Base-by-base conservation (phyloP, 2,797 vertebrate genomes). In the Chrosomus eos region DNA sequence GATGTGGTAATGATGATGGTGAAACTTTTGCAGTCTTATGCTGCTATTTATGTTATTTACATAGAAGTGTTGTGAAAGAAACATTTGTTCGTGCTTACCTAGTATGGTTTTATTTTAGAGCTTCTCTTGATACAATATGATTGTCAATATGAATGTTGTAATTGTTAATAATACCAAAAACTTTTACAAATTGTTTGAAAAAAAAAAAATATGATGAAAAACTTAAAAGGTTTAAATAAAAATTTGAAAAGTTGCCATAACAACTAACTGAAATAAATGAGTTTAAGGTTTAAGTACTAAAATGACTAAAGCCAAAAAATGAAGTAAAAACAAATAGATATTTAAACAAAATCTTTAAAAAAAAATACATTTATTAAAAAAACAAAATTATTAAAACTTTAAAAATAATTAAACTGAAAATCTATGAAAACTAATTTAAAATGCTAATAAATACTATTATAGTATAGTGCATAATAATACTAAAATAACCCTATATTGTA, bases 1-100 rank as follows among this genome's bases (percentile, higher is more conserved):
- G 43, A 67, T 80, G 78, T 80, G 31, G 33, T 58, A 5, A 58
- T 73, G 68, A 43, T 45, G 38, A 72, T 43, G 36, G 48, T 60
- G 23, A 71, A 60, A 60, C 33, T 13, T 7, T 55, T 5, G 19
- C 31, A 38, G 51, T 66, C 26, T 7, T 33, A 36, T 14, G 48
- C 45, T 78, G 58, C 26, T 51, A 23, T n/a, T 14, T 67, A 16
- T 36, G 19, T 48, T 23, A 55, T 26, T 68, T 53, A 23, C 62
- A 48, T 51, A 21, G 62, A 80, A 68, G n/a, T 3, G 23, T 40
- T 76, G 73, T 76, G 33, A 58, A 75, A 73, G 21, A 16, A 11
- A n/a, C 19, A 1, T 60, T 77, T 77, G 13, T 66, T 64, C 33
- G 26, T 36, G 19, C 28, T 33, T 80, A 28, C 13, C 26, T 45